These are phyloP conservation scores for Liparis tanakae DNA, from an alignment of 2,797 vertebrate genomes.

Conservation along the genomic window DNA sequence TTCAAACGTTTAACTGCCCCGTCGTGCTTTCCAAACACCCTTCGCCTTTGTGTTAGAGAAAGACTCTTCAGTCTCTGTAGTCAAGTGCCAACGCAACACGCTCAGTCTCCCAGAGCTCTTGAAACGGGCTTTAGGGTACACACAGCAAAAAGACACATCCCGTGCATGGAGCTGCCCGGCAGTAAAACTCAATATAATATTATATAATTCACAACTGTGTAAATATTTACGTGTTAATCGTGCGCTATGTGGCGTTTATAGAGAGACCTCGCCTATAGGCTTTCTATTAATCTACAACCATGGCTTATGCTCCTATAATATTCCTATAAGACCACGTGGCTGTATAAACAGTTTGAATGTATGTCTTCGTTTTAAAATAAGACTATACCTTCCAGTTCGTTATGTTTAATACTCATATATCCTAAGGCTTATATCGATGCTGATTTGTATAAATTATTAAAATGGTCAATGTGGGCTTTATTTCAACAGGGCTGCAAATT, in stretches of 20 bases:
- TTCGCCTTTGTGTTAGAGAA: conserved; percentile 64
- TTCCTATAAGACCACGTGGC: not conserved
- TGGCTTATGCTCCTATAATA: conserved; percentile 7
- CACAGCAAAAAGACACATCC: conserved; percentile 43
- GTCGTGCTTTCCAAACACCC: conserved; percentile 55
- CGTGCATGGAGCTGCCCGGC: conserved; percentile 1
- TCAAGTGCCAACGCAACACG: conserved; percentile 53
- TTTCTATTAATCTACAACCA: conserved; percentile 12
- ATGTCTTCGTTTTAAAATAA: not conserved
- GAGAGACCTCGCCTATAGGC: not conserved
- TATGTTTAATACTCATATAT: not conserved
- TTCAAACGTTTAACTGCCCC: conserved; percentile 70
- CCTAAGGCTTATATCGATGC: not conserved
- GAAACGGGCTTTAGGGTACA: conserved; percentile 28
- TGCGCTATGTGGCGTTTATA: not conserved
- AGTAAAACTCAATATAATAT: not conserved
- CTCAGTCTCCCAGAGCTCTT: conserved; percentile 50
- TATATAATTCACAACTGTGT: not conserved
- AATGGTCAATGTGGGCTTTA: conserved; percentile 35
- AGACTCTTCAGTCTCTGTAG: conserved; percentile 47
- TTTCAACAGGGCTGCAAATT: conserved; percentile 22
- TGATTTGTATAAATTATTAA: not conserved
- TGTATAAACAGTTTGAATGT: not conserved
- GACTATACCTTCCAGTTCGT: not conserved
- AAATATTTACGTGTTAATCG: not conserved